A percentile compares a stretch with the other conserved stretches of the same genome.
These are phyloP conservation scores for Alectura lathami DNA, from an alignment of 2,113 vertebrate species.

Conservation along the genomic window DNA sequence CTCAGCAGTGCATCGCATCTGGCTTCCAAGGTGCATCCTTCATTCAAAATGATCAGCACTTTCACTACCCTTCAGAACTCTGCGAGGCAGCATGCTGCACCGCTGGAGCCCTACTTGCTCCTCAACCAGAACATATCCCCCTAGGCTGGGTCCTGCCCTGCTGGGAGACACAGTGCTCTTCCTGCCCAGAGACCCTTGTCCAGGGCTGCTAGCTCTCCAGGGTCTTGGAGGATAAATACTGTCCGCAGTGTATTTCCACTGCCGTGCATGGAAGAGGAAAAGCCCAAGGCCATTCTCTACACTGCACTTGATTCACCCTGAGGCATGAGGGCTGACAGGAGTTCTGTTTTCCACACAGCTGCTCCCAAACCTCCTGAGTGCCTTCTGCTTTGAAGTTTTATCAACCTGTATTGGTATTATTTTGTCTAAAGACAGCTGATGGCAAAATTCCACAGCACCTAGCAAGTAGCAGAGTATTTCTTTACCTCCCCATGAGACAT, in stretches of 20 bases:
- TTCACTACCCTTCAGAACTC: neutral
- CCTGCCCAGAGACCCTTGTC: neutral
- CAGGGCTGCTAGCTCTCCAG: neutral
- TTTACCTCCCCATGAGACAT: neutral
- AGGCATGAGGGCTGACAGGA: neutral
- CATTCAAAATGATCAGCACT: neutral
- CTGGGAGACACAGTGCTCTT: neutral
- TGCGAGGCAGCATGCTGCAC: neutral
- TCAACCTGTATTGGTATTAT: neutral
- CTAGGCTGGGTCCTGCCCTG: neutral
- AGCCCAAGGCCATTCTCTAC: neutral
- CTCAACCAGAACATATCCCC: neutral
- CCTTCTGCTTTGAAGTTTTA: neutral
- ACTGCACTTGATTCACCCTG: neutral
- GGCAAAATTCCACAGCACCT: neutral
- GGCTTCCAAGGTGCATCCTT: slow-evolving; percentile 86
- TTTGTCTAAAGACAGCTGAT: neutral
- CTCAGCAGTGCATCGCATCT: slow-evolving; percentile 83
- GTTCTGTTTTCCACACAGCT: neutral
- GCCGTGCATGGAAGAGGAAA: neutral
- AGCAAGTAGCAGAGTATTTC: neutral
- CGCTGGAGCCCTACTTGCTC: neutral
- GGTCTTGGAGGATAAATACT: neutral
- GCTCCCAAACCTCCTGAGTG: neutral
- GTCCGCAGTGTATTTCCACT: neutral